A percentile compares a stretch with the other conserved stretches of the same genome.
Conservation (phyloP, 2,888 invertebrate species). For the Leucozona laternaria region DNA sequence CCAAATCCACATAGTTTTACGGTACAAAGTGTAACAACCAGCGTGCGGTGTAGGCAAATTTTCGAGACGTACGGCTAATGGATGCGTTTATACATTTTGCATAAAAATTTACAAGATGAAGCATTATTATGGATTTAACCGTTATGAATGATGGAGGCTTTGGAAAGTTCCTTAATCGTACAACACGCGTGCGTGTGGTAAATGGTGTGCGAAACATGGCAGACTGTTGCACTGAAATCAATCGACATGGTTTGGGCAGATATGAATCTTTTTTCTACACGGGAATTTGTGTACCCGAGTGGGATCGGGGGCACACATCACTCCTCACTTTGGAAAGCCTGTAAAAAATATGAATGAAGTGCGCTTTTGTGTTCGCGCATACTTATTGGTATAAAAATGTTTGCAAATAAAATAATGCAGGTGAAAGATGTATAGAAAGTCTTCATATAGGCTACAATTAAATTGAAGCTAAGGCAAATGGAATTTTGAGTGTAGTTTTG, state of each 20-base stretch:
- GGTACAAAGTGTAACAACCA: conserved; percentile 2
- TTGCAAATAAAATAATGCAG: background rate
- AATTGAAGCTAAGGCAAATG: background rate
- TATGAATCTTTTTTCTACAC: conserved; percentile 52
- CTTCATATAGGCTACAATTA: background rate
- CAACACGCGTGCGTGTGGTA: conserved; percentile 59
- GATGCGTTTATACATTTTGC: conserved; percentile 65
- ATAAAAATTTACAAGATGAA: conserved; percentile 49
- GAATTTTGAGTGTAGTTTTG: background rate
- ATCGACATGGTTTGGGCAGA: conserved; percentile 63
- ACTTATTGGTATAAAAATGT: background rate
- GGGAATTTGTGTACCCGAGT: conserved; percentile 22
- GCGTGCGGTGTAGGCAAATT: conserved; percentile 28
- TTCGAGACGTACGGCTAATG: conserved; percentile 54
- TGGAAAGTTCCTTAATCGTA: conserved; percentile 27
- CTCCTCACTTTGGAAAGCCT: conserved; percentile 2
- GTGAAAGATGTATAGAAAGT: background rate
- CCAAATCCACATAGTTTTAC: conserved; percentile 22
- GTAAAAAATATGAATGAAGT: conserved; percentile 24
- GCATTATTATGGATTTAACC: conserved; percentile 51
- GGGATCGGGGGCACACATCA: conserved; percentile 1
- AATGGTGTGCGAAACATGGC: conserved; percentile 62
- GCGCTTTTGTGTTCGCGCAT: conserved; percentile 26
- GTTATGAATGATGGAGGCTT: conserved; percentile 41
- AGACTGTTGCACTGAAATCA: conserved; percentile 54